Conservation (phyloP, 2,113 vertebrate species). For the Chaetops frenatus region DNA sequence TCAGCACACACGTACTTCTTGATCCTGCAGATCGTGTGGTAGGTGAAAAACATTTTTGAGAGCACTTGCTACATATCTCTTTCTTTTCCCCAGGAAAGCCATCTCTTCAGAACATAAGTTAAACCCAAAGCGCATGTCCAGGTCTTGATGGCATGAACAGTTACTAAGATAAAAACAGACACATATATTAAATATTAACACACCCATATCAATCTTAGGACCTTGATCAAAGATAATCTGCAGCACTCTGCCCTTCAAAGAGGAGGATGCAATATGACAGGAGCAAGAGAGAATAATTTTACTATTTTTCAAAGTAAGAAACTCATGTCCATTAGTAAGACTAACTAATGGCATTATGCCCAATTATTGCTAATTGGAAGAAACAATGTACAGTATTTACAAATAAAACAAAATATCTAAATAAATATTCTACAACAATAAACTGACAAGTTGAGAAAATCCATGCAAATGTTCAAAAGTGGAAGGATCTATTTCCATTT, state of each 20-base stretch:
- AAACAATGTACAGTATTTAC: neutral
- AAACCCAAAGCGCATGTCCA: conserved; percentile 79
- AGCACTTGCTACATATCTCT: conserved; percentile 64
- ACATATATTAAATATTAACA: neutral
- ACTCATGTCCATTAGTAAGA: neutral
- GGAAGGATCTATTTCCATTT: neutral
- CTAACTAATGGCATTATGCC: neutral
- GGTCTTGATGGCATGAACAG: conserved; percentile 47
- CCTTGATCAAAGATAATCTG: neutral
- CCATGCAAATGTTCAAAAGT: neutral
- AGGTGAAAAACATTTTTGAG: conserved; percentile 77
- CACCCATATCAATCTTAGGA: neutral
- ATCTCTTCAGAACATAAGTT: conserved; percentile 76
- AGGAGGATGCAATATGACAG: neutral
- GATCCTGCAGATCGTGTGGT: conserved; percentile 55
- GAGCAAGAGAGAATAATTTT: neutral
- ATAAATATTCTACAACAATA: neutral
- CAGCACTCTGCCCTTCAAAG: neutral
- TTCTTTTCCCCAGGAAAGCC: conserved; percentile 77
- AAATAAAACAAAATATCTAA: neutral
- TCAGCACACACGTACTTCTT: conserved; percentile 61
- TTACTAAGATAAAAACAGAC: conserved; percentile 8
- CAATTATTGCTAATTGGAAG: neutral
- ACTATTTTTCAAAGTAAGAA: neutral
- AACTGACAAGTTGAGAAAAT: neutral